Percentiles rank a stretch among this genome's conserved stretches.
These are phyloP conservation scores for Agriopis aurantiaria DNA, from an alignment of 2,888 invertebrate genomes.

Conservation along the genomic window DNA sequence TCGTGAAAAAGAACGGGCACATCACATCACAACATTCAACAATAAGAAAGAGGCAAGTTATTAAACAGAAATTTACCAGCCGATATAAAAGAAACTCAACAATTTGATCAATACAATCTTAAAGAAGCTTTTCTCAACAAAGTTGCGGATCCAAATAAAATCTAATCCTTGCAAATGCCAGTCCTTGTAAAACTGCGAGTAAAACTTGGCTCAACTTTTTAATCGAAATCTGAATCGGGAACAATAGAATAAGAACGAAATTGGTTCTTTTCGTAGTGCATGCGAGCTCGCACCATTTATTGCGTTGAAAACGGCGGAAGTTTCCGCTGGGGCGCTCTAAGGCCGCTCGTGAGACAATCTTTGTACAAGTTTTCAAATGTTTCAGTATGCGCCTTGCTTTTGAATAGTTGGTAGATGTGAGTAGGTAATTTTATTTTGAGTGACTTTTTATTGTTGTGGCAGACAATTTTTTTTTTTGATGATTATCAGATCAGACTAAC, in stretches of 20 bases:
- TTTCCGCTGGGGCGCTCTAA: conserved; percentile 69
- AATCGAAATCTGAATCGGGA: conserved; percentile 45
- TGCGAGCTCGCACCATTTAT: conserved; percentile 78
- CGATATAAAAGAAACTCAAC: neutral
- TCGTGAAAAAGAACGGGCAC: neutral
- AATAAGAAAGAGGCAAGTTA: neutral
- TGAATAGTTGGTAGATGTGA: conserved; percentile 24
- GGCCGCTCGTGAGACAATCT: conserved; percentile 70
- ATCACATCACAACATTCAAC: neutral
- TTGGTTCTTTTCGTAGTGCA: conserved; percentile 69
- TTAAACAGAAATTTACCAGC: neutral
- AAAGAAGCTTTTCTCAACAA: conserved; percentile 29
- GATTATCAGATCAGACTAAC: no score
- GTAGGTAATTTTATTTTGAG: neutral
- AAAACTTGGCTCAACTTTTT: conserved; percentile 43
- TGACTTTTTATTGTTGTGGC: neutral
- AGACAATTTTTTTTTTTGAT: neutral
- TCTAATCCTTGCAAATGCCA: conserved; percentile 26
- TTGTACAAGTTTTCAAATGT: conserved; percentile 79
- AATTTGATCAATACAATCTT: conserved; percentile 16
- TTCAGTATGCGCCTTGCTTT: conserved; percentile 52
- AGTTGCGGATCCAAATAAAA: conserved; percentile 23
- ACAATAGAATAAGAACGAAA: conserved; percentile 50
- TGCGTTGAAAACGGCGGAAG: conserved; percentile 76
- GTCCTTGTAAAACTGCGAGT: conserved; percentile 25